Evolutionary conservation across 2,113 vertebrate species (phyloP).

Genomic region (Aegypius monachus): DNA sequence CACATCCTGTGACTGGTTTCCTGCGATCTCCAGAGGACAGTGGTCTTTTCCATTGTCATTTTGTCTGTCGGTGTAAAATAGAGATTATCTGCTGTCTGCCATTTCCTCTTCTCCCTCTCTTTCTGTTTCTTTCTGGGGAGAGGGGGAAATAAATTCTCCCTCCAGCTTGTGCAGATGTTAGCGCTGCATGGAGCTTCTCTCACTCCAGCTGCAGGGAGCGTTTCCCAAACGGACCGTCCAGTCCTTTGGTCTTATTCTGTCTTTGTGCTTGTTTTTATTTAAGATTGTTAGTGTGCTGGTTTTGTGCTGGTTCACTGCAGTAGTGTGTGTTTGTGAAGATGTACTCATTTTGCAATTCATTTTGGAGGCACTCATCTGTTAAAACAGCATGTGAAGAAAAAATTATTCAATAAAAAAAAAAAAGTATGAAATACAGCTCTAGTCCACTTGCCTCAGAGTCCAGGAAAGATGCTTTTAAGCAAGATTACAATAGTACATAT

Average conservation of each 20-base stretch:
- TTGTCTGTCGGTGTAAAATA: background rate
- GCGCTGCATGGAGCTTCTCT: background rate
- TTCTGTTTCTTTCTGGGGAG: background rate
- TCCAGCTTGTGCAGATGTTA: background rate
- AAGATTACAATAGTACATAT: background rate
- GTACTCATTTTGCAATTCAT: background rate
- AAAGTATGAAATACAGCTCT: background rate
- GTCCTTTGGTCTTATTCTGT: background rate
- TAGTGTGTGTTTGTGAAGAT: background rate
- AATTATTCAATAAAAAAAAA: background rate
- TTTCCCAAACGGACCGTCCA: background rate
- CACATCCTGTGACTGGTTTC: constrained; percentile 31
- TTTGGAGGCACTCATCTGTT: background rate
- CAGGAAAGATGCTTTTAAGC: background rate
- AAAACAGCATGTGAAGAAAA: background rate
- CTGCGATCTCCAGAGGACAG: background rate
- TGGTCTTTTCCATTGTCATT: constrained; percentile 37
- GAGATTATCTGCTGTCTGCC: constrained; percentile 24
- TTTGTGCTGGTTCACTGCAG: background rate
- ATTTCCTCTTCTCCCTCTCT: constrained; percentile 37
- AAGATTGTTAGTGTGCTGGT: background rate
- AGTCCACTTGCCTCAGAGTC: background rate
- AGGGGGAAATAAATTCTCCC: background rate
- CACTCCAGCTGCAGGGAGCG: background rate
- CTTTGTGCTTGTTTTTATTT: background rate